Evolutionary conservation across 1,140 invertebrate genomes (phyloP).

Genomic region (Macrotrachela quadricornifera): DNA sequence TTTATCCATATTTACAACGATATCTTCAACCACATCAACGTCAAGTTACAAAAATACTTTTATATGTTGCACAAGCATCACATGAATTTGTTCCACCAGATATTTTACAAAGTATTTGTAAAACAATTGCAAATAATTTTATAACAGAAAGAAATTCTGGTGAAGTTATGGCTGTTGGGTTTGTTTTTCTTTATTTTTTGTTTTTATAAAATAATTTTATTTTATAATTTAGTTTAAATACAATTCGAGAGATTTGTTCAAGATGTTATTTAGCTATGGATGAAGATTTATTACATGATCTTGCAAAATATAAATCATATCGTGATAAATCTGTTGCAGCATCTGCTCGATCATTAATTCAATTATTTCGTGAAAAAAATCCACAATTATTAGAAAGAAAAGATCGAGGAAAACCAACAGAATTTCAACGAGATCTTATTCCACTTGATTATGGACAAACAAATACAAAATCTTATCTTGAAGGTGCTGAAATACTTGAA

Average conservation of each 20-base stretch:
- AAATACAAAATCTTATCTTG: constrained; percentile 54
- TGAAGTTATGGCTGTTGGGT: constrained; percentile 90
- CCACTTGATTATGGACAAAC: constrained; percentile 47
- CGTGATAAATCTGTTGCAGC: constrained; percentile 50
- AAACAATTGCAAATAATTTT: constrained; percentile 86
- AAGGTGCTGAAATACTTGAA: constrained; percentile 54
- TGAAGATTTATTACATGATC: constrained; percentile 69
- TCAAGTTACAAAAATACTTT: constrained; percentile 76
- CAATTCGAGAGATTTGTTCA: constrained; percentile 69
- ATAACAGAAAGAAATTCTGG: constrained; percentile 86
- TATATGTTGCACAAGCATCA: constrained; percentile 81
- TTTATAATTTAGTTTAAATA: constrained; percentile 42
- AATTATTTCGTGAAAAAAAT: constrained; percentile 62
- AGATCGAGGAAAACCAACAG: constrained; percentile 64
- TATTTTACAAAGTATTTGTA: constrained; percentile 64
- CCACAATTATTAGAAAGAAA: constrained; percentile 70
- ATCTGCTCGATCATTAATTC: constrained; percentile 70
- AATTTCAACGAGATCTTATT: constrained; percentile 35
- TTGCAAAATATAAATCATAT: constrained; percentile 74
- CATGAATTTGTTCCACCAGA: constrained; percentile 89
- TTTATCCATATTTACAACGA: constrained; percentile 71
- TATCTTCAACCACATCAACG: constrained; percentile 80
- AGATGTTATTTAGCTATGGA: constrained; percentile 72
- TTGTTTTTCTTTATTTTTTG: too few relatives aligned
- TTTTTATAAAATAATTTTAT: too few relatives aligned